phyloP scores from a whole-genome alignment of 2,797 vertebrate genomes.

The Phaenicophaeus curvirostris region DNA sequence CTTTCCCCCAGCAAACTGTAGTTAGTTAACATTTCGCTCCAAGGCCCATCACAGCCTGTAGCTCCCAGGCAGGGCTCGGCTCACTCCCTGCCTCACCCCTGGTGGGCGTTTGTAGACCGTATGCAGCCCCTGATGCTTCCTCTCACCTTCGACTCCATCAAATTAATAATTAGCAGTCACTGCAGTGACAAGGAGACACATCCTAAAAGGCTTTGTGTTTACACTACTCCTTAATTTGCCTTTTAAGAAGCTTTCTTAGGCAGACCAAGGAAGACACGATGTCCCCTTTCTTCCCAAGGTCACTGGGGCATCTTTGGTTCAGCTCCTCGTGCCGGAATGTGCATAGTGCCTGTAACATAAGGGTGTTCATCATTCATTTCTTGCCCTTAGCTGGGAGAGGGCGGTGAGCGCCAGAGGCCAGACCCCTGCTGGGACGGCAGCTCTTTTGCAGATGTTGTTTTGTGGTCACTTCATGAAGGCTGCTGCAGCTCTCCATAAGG shows the following conservation, averaged over 20 bases:
- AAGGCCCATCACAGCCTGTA: neutral
- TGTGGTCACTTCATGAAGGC: fast-evolving
- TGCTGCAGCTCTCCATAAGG: neutral
- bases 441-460: neutral
- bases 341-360: fast-evolving
- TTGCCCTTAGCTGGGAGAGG: neutral
- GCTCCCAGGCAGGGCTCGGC: neutral
- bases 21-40: constrained; percentile 73
- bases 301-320: neutral
- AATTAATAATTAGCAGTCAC: neutral
- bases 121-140: neutral
- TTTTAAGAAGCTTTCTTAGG: neutral
- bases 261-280: neutral
- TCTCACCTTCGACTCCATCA: neutral
- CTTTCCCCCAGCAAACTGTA: constrained; percentile 54
- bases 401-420: fast-evolving
- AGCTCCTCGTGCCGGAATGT: fast-evolving
- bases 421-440: neutral
- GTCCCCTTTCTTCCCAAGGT: neutral
- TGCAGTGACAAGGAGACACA: neutral
- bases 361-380: neutral
- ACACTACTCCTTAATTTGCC: neutral
- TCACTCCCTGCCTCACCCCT: neutral
- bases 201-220: neutral
- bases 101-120: neutral